phyloP scores from a whole-genome alignment of 2,888 invertebrate genomes.

The Saturnia pavonia region DNA sequence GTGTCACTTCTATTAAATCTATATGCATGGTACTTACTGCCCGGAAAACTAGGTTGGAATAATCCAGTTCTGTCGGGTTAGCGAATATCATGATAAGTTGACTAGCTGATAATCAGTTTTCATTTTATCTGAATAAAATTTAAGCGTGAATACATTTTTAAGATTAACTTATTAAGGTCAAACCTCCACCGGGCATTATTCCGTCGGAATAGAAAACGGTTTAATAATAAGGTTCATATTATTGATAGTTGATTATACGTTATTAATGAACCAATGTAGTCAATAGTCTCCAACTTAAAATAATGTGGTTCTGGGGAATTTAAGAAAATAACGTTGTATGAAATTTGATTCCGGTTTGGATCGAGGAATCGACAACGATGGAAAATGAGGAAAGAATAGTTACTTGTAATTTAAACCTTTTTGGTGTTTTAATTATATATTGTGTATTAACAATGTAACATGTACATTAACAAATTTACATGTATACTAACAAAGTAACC shows the following conservation, averaged over 20 bases:
- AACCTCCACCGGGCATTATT: neutral
- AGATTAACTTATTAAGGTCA: conserved; percentile 11
- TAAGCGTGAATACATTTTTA: conserved; percentile 10
- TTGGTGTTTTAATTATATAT: neutral
- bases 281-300: too few species aligned
- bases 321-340: neutral
- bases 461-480: too few species aligned
- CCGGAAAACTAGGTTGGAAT: conserved; percentile 58
- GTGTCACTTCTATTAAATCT: conserved; percentile 35
- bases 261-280: neutral
- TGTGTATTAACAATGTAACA: too few species aligned
- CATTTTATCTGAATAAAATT: conserved; percentile 28
- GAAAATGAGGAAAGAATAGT: neutral
- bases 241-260: neutral
- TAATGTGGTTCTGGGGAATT: too few species aligned
- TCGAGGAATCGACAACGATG: too few species aligned
- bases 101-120: conserved; percentile 37
- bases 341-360: neutral
- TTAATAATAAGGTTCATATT: neutral
- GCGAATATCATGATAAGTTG: conserved; percentile 44
- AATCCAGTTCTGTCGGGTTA: conserved; percentile 56
- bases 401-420: neutral
- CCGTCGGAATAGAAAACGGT: neutral
- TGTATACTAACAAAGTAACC: too few species aligned
- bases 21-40: conserved; percentile 32